Percentiles rank a stretch among this genome's conserved stretches.
Evolutionary conservation across 2,888 invertebrate genomes (phyloP).

Genomic region (Caenorhabditis afra): DNA sequence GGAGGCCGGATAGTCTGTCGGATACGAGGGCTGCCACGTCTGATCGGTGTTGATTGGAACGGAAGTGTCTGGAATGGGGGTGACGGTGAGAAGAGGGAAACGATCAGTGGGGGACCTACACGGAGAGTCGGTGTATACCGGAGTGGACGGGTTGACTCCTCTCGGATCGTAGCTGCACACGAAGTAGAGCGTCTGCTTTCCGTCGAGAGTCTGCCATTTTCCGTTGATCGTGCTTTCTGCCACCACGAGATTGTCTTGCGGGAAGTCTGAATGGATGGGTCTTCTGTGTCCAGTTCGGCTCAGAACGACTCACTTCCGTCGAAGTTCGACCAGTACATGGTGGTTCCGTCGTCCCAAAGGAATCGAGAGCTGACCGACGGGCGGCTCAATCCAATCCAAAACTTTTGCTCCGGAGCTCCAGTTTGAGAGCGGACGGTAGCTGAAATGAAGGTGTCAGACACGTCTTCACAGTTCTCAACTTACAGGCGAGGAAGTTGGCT

Average conservation of each 20-base stretch:
- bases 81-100: too few relatives aligned
- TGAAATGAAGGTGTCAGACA: background rate
- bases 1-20: background rate
- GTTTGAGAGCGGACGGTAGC: constrained; percentile 25
- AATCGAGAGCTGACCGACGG: constrained; percentile 19
- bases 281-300: too few relatives aligned
- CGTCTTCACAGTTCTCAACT: background rate
- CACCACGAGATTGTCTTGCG: constrained; percentile 14
- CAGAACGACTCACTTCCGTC: constrained; percentile 8
- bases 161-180: constrained; percentile 44
- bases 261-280: constrained; percentile 20
- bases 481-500: constrained; percentile 41
- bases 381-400: constrained; percentile 51
- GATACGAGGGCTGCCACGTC: background rate
- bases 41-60: background rate
- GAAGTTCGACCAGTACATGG: constrained; percentile 42
- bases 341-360: constrained; percentile 48
- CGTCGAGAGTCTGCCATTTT: constrained; percentile 38
- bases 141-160: constrained; percentile 14
- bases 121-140: background rate
- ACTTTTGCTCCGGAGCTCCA: constrained; percentile 14
- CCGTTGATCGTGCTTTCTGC: constrained; percentile 37
- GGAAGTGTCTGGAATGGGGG: background rate
- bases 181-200: background rate
- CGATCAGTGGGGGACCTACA: too few relatives aligned